A percentile compares a stretch with the other conserved stretches of the same genome.
Evolutionary conservation across 2,113 vertebrate genomes (phyloP).

Genomic region (Catharus fuscescens): DNA sequence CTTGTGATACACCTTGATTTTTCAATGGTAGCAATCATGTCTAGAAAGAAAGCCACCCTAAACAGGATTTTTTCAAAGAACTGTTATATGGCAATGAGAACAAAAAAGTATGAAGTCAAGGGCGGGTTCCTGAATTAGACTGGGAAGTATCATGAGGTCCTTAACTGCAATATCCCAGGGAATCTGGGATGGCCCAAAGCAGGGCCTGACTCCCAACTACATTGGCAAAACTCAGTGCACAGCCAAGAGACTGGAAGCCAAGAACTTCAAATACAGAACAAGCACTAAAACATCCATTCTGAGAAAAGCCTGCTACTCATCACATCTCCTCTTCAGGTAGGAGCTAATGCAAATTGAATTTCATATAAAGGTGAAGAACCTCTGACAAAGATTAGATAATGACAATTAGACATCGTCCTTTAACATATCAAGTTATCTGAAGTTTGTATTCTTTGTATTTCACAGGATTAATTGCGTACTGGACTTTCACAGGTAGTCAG

Average conservation of each 20-base stretch:
- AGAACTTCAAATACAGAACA: not conserved
- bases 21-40: not conserved
- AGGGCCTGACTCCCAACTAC: not conserved
- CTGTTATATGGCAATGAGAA: not conserved
- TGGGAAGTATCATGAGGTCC: not conserved
- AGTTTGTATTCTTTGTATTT: not conserved
- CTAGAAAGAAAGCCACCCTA: not conserved
- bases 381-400: not conserved
- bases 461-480: not conserved
- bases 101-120: not conserved
- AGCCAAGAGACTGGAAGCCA: not conserved
- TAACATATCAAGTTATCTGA: not conserved
- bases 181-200: not conserved
- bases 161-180: not conserved
- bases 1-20: not conserved
- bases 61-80: not conserved
- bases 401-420: not conserved
- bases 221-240: accelerated
- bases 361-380: not conserved
- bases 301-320: not conserved
- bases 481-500: not conserved
- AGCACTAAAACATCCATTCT: not conserved
- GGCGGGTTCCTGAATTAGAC: not conserved
- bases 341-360: not conserved
- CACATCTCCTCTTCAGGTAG: not conserved